Base-by-base conservation (phyloP, 2,797 vertebrate species). In the Gambusia yucatana region DNA sequence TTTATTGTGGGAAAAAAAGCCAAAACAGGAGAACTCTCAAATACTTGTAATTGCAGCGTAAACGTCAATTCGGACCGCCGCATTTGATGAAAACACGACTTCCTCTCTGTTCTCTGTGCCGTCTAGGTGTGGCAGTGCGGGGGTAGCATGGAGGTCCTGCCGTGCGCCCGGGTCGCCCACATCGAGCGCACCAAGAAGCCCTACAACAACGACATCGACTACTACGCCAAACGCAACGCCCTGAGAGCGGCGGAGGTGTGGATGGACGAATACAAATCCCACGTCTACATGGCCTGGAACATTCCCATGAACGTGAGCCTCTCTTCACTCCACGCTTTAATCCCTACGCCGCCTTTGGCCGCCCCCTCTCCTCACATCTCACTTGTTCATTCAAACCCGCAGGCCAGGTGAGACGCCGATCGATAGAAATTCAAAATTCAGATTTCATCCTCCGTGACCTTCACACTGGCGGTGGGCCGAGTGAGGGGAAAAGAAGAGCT, bases 281-380 rank as follows among this genome's bases (percentile, higher is more conserved):
- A 99, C 0, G 98, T 99, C 74, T 99, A 99, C 96, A 99, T 99
- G 98, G 98, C 98, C 28, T 99, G 98, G 98, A 99, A 99, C 92
- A 98, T 99, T 89, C 98, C 98, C 73, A 98, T 99, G 97, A 98
- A 97, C 0, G 98, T 99, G 87, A 97, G 98, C 91, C 78, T 73
- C 30, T 81, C 73, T 41, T 75, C 73, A 33, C 39, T 17, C 77
- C 57, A 8, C 74, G 6, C 25, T 69, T 72, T 52, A 77, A 25
- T 86, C 76, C 78, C 73, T 52, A 2, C 36, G 79, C 79, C 78
- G 59, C 50, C 61, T 57, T 48, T n/a, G 57, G 44, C 25, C 20
- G 14, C 28, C 57, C 28, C 14, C 36, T 57, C 46, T 74, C 77
- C 59, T 76, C 77, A 61, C 48, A 22, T 61, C 70, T 52, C 70